Conservation (phyloP, 2,888 invertebrate genomes). For the Rhodophaea formosa region DNA sequence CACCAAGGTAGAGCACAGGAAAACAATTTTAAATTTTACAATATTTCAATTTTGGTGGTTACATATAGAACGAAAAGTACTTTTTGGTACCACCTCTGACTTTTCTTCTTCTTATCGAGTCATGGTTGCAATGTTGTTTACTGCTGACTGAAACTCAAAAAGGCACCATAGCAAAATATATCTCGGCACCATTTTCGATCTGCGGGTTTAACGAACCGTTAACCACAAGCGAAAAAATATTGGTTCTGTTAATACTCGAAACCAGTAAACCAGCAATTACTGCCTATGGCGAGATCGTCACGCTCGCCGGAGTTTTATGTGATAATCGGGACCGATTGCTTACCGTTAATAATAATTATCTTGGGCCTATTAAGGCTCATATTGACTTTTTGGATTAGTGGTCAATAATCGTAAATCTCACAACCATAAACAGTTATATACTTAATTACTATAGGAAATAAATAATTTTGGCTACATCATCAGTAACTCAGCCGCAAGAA, state of each 20-base stretch:
- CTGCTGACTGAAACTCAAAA: no score
- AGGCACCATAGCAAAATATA: no score
- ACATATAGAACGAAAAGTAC: no score
- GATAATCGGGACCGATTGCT: conserved; percentile 1
- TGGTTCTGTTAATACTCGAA: neutral
- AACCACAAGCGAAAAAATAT: neutral
- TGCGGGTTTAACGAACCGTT: neutral
- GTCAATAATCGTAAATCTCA: neutral
- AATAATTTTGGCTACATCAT: no score
- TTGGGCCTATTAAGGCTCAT: neutral
- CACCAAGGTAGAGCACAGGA: no score
- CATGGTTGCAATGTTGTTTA: no score
- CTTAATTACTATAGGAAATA: neutral
- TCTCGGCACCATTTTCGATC: no score
- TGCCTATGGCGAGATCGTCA: neutral
- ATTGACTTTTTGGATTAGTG: neutral
- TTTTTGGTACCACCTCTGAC: no score
- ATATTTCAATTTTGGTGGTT: no score
- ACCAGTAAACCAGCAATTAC: neutral
- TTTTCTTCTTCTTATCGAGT: no score
- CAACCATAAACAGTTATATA: neutral
- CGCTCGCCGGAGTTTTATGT: neutral
- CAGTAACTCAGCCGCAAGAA: no score
- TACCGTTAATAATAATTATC: neutral
- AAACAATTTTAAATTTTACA: no score